Conservation (phyloP, 1,140 invertebrate genomes). For the Hyles euphorbiae region DNA sequence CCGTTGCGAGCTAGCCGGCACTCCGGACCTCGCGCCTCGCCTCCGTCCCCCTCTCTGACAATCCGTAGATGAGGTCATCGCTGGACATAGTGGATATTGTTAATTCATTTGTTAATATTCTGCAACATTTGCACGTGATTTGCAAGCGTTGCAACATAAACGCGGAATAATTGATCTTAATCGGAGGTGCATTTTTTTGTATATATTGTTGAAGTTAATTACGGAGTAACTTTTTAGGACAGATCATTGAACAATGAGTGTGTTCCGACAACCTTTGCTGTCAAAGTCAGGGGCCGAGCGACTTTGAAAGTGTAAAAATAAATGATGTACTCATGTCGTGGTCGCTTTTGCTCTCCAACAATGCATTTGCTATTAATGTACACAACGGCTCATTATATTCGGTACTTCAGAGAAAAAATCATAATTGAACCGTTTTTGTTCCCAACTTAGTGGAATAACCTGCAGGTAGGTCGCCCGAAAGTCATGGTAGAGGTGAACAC, state of each 20-base stretch:
- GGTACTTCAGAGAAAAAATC: slow-evolving; percentile 38
- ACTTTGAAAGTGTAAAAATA: slow-evolving; percentile 9
- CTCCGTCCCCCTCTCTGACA: too few species aligned
- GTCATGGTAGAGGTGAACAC: slow-evolving; percentile 43
- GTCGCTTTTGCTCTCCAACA: slow-evolving; percentile 10
- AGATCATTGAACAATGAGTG: background rate
- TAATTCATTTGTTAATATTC: too few species aligned
- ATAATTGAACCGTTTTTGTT: slow-evolving; percentile 48
- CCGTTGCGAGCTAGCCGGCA: too few species aligned
- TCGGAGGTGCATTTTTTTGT: too few species aligned
- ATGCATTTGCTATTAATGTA: slow-evolving; percentile 24
- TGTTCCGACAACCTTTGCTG: slow-evolving; percentile 1
- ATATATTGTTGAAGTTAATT: too few species aligned
- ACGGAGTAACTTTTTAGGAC: too few species aligned
- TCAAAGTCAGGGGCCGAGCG: slow-evolving; percentile 20
- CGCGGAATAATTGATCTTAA: background rate
- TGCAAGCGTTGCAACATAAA: too few species aligned
- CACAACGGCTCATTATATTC: slow-evolving; percentile 18
- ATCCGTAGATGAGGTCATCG: slow-evolving; percentile 38
- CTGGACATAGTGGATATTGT: slow-evolving; percentile 7
- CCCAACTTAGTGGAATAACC: slow-evolving; percentile 55
- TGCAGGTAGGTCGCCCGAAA: slow-evolving; percentile 59
- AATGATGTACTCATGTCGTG: slow-evolving; percentile 1
- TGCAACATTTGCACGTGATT: too few species aligned
- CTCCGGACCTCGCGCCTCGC: too few species aligned